Evolutionary conservation across 2,888 invertebrate genomes (phyloP), one percentile per base, ranked within the genome.

Genomic region (Tanypteryx hageni): DNA sequence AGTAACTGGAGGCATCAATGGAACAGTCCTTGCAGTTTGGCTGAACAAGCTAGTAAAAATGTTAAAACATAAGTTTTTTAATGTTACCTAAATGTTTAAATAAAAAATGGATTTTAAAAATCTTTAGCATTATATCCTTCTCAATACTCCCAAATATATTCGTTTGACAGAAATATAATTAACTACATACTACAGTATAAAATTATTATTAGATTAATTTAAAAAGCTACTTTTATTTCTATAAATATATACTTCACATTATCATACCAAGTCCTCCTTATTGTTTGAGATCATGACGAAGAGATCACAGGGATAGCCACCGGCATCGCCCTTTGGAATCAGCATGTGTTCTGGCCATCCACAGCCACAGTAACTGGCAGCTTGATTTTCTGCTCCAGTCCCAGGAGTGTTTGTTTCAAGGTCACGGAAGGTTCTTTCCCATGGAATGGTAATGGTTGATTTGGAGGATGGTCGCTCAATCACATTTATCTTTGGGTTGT

Each of bases 391-490:
- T 0, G 95, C 95, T 83, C 96, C 96, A 7, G 95, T 96, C 27
- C 95, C 95, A 0, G 97, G 97, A 0, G 97, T 96, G 44, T 64
- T 89, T 0, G 94, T 94, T 93, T 97, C 97, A 94, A 97, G 94
- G 94, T 97, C 96, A 16, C 97, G 96, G 97, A 98, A 98, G 0
- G 97, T 98, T 93, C 97, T 96, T 94, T 98, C 98, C 94, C 97
- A 98, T 0, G 98, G 98, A 94, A 98, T 97, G 16, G 98, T 98
- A n/a, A 98, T 97, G 0, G 97, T 97, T 0, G 98, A 98, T 86
- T 97, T 96, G 0, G 95, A 94, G 8, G 98, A 98, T 27, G 95
- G 95, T 18, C 97, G 97, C 0, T 95, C 96, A 92, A 98, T 96
- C 0, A 96, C 96, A 94, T 97, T 98, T 44, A 93, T 91, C 92